phyloP scores from a whole-genome alignment of 2,888 invertebrate species.

The Diaprepes abbreviatus region DNA sequence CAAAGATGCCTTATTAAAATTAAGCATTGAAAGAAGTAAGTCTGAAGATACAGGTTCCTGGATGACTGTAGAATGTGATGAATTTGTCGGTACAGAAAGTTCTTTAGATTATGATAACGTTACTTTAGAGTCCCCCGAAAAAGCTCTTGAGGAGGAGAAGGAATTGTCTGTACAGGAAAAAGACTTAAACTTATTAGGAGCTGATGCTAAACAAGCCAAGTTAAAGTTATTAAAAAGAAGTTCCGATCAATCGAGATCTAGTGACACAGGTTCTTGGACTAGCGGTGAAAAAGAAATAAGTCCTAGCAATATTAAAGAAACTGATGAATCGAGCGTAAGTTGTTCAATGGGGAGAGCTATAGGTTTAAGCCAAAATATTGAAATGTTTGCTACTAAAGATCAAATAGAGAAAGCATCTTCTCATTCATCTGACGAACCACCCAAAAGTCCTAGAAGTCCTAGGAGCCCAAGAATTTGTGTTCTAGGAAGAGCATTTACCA shows the following conservation, averaged over 20 bases:
- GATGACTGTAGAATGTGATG: conserved; percentile 78
- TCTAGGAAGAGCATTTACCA: conserved; percentile 66
- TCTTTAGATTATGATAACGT: conserved; percentile 71
- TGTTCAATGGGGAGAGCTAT: conserved; percentile 85
- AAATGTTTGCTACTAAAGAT: conserved; percentile 76
- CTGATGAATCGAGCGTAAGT: conserved; percentile 82
- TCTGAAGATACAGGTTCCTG: conserved; percentile 80
- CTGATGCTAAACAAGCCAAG: conserved; percentile 69
- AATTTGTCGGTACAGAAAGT: conserved; percentile 76
- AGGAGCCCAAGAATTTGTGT: conserved; percentile 65
- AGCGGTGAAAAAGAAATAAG: conserved; percentile 82
- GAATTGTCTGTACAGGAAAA: conserved; percentile 47
- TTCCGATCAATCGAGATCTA: conserved; percentile 83
- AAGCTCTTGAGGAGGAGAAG: conserved; percentile 51
- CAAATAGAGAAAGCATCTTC: conserved; percentile 68
- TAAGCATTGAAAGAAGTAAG: conserved; percentile 70
- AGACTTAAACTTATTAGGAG: conserved; percentile 61
- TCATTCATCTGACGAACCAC: conserved; percentile 58
- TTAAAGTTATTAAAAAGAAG: conserved; percentile 76
- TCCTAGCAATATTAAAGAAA: conserved; percentile 75
- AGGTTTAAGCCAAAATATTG: conserved; percentile 82
- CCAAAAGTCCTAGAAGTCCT: conserved; percentile 63
- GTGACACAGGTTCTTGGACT: conserved; percentile 84
- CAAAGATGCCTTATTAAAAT: conserved; percentile 70
- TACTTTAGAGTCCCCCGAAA: conserved; percentile 61